Evolutionary conservation across 2,888 invertebrate species (phyloP), one percentile per base, ranked within the genome.

Genomic region (Ethmia dodecea): DNA sequence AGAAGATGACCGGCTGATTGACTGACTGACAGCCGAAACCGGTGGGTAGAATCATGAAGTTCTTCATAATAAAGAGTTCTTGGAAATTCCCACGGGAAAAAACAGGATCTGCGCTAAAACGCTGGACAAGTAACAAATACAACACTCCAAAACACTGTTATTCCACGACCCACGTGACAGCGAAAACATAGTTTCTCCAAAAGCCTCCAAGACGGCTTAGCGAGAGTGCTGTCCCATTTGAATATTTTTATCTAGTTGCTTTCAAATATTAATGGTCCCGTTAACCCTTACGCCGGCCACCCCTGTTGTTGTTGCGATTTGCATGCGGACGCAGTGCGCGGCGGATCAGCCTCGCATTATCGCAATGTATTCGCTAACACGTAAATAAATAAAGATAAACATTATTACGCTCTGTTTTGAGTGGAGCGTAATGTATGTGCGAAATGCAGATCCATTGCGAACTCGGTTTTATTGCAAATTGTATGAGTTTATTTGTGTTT

Each of bases 241-340:
- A 72, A 73, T 74, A 69, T 67, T 70, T 69, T 70, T 79, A 75
- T 77, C 71, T 75, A 77, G 74, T 81, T 75, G 71, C 77, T 78
- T 68, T 83, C 60, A 81, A 84, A 84, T 84, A 84, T 84, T 84
- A 84, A 86, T 79, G 80, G 71, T 55, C 49, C 80, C 72, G 75
- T 81, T 83, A 81, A 74, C 66, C 79, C 65, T 77, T 80, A 79
- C 77, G 63, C 52, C 52, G 26, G 26, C 48, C 67, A 64, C 84
- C 84, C 84, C 77, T 83, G 84, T 83, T 81, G 74, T 79, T 64
- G 68, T 71, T 42, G 53, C 65, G 64, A 78, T 81, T 83, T 83
- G 80, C 84, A 81, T 68, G 55, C 45, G 57, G 50, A 53, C 45
- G 51, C 46, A 47, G 60, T 66, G 60, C 52, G 61, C 49, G n/a